Evolutionary conservation across 2,113 vertebrate species (phyloP).

Genomic region (Channa argus): DNA sequence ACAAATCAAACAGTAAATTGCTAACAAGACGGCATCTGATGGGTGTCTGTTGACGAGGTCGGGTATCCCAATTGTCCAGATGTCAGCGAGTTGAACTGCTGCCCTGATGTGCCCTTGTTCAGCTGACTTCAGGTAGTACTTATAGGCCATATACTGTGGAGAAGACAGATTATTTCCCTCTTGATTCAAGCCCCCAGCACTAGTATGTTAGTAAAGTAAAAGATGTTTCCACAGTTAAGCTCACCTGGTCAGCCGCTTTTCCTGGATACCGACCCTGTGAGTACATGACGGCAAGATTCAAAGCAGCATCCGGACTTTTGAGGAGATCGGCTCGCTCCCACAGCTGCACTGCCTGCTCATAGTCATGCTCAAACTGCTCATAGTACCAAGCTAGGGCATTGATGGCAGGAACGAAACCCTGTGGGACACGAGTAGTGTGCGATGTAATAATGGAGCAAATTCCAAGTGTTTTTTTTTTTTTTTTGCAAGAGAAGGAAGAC

Average conservation of each 20-base stretch:
- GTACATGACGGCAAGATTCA: constrained; percentile 84
- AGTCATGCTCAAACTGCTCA: constrained; percentile 80
- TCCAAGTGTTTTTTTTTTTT: not conserved
- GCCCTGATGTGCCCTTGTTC: constrained; percentile 78
- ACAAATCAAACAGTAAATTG: not conserved
- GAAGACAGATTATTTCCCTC: not conserved
- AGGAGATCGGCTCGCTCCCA: constrained; percentile 83
- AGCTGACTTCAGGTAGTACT: constrained; percentile 82
- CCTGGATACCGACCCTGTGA: constrained; percentile 82
- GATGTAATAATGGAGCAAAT: not conserved
- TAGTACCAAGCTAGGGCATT: constrained; percentile 87
- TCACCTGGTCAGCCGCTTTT: constrained; percentile 71
- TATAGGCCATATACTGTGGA: constrained; percentile 80
- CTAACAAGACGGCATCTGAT: constrained; percentile 81
- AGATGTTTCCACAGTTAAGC: not conserved
- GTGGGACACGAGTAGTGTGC: not conserved
- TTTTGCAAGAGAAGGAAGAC: not conserved
- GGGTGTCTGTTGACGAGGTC: constrained; percentile 74
- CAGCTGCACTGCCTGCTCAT: constrained; percentile 75
- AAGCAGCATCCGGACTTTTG: constrained; percentile 79
- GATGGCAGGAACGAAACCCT: constrained; percentile 84
- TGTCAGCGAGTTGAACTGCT: constrained; percentile 71
- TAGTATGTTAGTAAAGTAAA: not conserved
- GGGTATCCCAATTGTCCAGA: constrained; percentile 82
- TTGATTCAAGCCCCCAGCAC: not conserved